Base-by-base conservation (phyloP, 2,797 vertebrate species). In the Sciurus carolinensis region DNA sequence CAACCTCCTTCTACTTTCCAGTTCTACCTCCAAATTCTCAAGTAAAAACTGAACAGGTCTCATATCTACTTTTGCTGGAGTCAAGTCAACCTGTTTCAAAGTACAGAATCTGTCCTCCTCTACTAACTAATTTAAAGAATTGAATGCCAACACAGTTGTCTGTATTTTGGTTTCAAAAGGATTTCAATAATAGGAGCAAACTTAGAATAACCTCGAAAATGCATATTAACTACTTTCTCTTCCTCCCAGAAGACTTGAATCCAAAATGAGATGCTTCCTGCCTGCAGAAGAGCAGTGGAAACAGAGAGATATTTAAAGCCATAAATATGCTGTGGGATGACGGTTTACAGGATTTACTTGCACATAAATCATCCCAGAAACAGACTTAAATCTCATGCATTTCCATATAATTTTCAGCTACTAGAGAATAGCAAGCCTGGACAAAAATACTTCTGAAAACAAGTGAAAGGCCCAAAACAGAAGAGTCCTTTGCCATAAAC, bases 321-420 rank as follows among this genome's bases (percentile, higher is more conserved):
- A 82, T 97, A 96, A 96, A 97, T 96, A 95, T n/a, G 62, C 80
- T 95, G 84, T 84, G 71, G 42, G 59, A 39, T 89, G 94, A 94
- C 2, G 3, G 44, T 89, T 97, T 96, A 75, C 62, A 89, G 80
- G 83, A 96, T 89, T 91, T 95, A 87, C 42, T 86, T 76, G 69
- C 47, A 84, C 83, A 96, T 97, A 95, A 91, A 92, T 97, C 93
- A 95, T 81, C 66, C 82, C 36, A 88, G 77, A 88, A 93, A 84
- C 69, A 97, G 77, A 92, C 44, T 86, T 95, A 80, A 94, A 95
- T 94, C 76, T 64, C 24, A 50, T 30, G 24, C 14, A 83, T 86
- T 96, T 95, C 82, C 79, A 91, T 87, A 83, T 0, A 80, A 26
- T 82, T 88, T 95, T 83, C 64, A 88, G 50, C 79, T 85, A 54